Evolutionary conservation across 1,140 invertebrate species (phyloP), one percentile per base, ranked within the genome.

Genomic region (Megathymus violae): DNA sequence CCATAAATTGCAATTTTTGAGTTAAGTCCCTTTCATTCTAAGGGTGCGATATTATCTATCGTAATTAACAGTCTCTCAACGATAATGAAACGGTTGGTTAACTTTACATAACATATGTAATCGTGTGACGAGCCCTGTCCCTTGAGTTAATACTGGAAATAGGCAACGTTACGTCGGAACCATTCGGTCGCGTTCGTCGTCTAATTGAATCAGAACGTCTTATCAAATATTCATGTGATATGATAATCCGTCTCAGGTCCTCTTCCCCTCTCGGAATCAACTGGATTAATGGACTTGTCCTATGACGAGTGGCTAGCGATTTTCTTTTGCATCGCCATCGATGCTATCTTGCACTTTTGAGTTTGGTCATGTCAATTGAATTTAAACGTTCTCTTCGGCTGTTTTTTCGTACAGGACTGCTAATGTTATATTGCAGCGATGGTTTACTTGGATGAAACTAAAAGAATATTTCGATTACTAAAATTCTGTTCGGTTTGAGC

Each of bases 211-310:
- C 70, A 67, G 58, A 61, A 43, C 60, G 62, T 63, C 78, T 78
- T 74, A 87, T 87, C 79, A 80, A 87, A 85, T 82, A 87, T 87
- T 87, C 82, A 87, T 87, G 76, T 60, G 71, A 78, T 79, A 82
- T 82, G 78, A 80, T 85, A 79, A 82, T 82, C 74, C 74, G 64
- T 54, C 74, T 58, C n/a, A n/a, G n/a, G 47, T 61, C 52, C 60
- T 60, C 19, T 44, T 62, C 62, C 54, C 54, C 43, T 44, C 27
- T 52, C 14, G 25, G 22, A 11, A 58, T 44, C 52, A 44, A 44
- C 2, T 58, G 7, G 40, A 58, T 44, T 58, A 58, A 58, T 14
- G 25, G 9, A 31, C 0, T 34, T 44, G 52, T 31, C 4, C 13
- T 44, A 58, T 19, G 4, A 16, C 13, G 4, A 43, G 40, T 13